phyloP scores from a whole-genome alignment of 2,888 invertebrate genomes.

The Eupithecia tripunctaria region DNA sequence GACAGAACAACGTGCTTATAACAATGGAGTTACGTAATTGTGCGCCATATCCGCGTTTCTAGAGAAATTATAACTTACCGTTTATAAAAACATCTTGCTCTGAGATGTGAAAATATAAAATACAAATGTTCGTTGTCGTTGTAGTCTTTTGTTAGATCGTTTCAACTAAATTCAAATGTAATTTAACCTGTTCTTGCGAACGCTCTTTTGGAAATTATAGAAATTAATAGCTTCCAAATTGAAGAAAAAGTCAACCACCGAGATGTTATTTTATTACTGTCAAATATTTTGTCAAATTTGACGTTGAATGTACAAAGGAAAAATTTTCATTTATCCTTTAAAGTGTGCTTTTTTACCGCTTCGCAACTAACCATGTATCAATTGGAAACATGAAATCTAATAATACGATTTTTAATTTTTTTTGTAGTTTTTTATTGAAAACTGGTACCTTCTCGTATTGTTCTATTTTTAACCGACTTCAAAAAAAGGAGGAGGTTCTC shows the following conservation, averaged over 20 bases:
- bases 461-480: no score
- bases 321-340: not conserved
- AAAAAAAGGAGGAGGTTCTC: no score
- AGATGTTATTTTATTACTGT: not conserved
- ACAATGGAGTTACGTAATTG: not conserved
- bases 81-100: not conserved
- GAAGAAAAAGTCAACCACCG: not conserved
- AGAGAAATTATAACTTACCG: not conserved
- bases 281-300: not conserved
- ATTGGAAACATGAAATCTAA: no score
- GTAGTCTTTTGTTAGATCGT: not conserved
- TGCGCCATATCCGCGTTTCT: constrained; percentile 2
- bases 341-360: not conserved
- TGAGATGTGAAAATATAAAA: not conserved
- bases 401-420: no score
- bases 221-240: not conserved
- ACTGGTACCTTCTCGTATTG: no score
- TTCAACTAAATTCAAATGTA: not conserved
- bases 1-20: not conserved
- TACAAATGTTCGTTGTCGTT: not conserved
- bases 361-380: not conserved
- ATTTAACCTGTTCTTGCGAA: not conserved
- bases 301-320: not conserved
- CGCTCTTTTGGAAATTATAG: not conserved
- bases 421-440: no score